Conservation (phyloP, 1,140 invertebrate species). For the Hylaeus volcanicus region DNA sequence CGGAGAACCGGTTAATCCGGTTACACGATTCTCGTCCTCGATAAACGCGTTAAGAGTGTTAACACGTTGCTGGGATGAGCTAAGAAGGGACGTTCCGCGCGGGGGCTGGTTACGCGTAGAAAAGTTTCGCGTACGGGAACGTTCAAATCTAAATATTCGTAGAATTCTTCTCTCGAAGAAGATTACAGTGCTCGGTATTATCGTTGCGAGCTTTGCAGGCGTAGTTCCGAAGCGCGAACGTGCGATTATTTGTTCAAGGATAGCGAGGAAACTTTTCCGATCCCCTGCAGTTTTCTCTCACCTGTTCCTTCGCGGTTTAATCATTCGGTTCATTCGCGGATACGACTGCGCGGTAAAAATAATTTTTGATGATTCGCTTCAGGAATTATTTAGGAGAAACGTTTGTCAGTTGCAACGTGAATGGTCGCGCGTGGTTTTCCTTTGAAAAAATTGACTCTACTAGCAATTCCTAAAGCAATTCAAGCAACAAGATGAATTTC, state of each 20-base stretch:
- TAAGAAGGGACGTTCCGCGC: not conserved
- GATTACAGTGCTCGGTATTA: slow-evolving; percentile 18
- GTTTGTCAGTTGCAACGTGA: too few relatives aligned
- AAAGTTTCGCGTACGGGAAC: not conserved
- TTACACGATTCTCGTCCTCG: slow-evolving; percentile 1
- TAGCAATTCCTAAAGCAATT: not conserved
- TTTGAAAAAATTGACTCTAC: too few relatives aligned
- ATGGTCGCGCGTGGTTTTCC: too few relatives aligned
- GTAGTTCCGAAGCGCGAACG: slow-evolving; percentile 7
- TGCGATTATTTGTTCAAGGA: slow-evolving; percentile 10
- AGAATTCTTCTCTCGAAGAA: not conserved
- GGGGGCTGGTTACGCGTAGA: not conserved
- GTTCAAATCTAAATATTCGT: slow-evolving; percentile 10
- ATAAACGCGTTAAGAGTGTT: slow-evolving; percentile 31
- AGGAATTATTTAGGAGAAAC: too few relatives aligned
- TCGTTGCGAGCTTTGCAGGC: slow-evolving; percentile 1
- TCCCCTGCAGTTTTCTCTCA: not conserved
- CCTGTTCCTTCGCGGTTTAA: not conserved
- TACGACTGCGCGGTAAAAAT: not conserved
- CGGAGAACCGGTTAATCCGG: slow-evolving; percentile 17
- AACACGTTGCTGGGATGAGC: slow-evolving; percentile 14
- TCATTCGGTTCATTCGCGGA: not conserved
- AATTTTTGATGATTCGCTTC: not conserved
- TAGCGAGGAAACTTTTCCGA: not conserved
- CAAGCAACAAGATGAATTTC: slow-evolving; percentile 9